Percentiles rank a stretch among this genome's conserved stretches.
phyloP scores from a whole-genome alignment of 2,888 invertebrate genomes.

The Dysmachus trigonus region DNA sequence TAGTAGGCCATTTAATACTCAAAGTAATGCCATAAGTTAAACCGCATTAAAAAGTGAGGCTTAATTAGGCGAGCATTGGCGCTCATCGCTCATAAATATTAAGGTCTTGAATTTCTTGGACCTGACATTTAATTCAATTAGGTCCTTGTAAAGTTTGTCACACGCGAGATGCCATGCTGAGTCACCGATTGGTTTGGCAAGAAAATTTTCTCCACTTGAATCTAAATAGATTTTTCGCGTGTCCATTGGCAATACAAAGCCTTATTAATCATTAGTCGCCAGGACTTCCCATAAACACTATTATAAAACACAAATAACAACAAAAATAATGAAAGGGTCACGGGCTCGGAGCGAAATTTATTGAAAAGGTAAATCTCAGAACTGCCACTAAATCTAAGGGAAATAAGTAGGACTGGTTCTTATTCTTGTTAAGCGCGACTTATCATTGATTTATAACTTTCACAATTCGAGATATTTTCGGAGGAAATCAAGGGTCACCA shows the following conservation, averaged over 20 bases:
- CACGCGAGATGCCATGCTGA: constrained; percentile 37
- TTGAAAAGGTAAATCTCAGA: background rate
- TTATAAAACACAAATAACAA: constrained; percentile 12
- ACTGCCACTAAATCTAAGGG: background rate
- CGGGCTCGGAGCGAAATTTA: constrained; percentile 16
- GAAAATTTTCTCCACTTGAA: constrained; percentile 32
- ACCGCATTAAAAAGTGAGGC: background rate
- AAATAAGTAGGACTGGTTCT: constrained; percentile 3
- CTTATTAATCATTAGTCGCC: constrained; percentile 41
- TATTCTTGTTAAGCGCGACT: background rate
- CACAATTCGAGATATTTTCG: background rate
- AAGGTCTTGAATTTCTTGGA: background rate
- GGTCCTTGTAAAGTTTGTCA: constrained; percentile 9
- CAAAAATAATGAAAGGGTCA: constrained; percentile 19
- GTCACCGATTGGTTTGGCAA: background rate
- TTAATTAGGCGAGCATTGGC: background rate
- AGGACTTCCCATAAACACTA: constrained; percentile 30
- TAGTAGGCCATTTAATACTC: too few species aligned
- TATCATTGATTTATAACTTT: constrained; percentile 16
- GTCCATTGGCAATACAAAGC: constrained; percentile 15
- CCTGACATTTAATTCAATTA: constrained; percentile 38
- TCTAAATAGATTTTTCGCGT: constrained; percentile 43
- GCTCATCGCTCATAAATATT: background rate
- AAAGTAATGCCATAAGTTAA: background rate
- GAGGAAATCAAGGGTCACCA: background rate